These are phyloP conservation scores for Drosophila parabipectinata DNA, from an alignment of 1,140 invertebrate genomes.

Conservation along the genomic window DNA sequence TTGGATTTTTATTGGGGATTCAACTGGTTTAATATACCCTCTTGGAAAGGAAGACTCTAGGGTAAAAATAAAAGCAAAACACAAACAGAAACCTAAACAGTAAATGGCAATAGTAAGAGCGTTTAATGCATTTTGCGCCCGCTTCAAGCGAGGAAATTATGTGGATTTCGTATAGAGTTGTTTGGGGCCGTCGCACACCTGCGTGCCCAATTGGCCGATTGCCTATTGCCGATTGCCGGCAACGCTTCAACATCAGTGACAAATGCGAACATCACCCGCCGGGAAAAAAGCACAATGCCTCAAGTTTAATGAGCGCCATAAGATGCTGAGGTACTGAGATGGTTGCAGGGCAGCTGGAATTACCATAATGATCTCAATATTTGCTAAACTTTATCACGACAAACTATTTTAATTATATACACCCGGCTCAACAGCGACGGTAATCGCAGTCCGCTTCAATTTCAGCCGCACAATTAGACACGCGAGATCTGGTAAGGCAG, in stretches of 20 bases:
- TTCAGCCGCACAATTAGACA: slow-evolving; percentile 69
- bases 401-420: slow-evolving; percentile 73
- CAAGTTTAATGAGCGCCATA: slow-evolving; percentile 69
- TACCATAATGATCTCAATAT: slow-evolving; percentile 83
- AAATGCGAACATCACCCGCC: slow-evolving; percentile 34
- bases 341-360: slow-evolving; percentile 58
- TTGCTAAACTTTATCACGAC: slow-evolving; percentile 79
- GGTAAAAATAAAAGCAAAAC: slow-evolving; percentile 30
- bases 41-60: slow-evolving; percentile 6
- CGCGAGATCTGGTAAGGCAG: slow-evolving; percentile 65
- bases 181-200: slow-evolving; percentile 64
- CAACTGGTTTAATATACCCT: background rate
- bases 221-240: slow-evolving; percentile 23
- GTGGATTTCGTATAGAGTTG: slow-evolving; percentile 60
- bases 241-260: slow-evolving; percentile 58
- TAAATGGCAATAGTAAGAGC: slow-evolving; percentile 40
- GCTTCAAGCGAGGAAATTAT: slow-evolving; percentile 73
- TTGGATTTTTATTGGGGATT: background rate
- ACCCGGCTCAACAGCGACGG: slow-evolving; percentile 25
- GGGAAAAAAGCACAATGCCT: slow-evolving; percentile 33
- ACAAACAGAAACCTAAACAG: slow-evolving; percentile 9
- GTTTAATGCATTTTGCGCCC: slow-evolving; percentile 75
- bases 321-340: slow-evolving; percentile 42
- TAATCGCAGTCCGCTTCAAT: slow-evolving; percentile 30
- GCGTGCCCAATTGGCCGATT: slow-evolving; percentile 63